Percentiles rank a stretch among this genome's conserved stretches.
These are phyloP conservation scores for Thereva unica DNA, from an alignment of 2,888 invertebrate species.

Conservation along the genomic window DNA sequence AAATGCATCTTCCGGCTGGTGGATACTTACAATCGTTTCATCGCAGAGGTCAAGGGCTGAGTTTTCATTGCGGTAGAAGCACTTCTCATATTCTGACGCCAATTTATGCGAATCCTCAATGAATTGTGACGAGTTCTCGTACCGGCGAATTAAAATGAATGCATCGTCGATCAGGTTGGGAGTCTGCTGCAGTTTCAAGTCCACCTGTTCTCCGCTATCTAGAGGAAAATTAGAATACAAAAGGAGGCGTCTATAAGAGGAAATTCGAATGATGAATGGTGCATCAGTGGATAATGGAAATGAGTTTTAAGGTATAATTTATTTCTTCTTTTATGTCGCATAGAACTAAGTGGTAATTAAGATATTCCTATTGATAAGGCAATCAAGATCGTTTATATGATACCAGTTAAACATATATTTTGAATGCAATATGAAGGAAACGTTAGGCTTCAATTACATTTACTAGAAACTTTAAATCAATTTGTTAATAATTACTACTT, in stretches of 20 bases:
- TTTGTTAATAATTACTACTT: no score
- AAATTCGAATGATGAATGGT: not conserved
- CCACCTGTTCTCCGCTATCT: constrained; percentile 43
- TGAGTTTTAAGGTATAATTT: not conserved
- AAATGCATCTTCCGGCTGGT: not conserved
- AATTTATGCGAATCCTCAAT: constrained; percentile 55
- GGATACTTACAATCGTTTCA: constrained; percentile 52
- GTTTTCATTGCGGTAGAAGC: constrained; percentile 57
- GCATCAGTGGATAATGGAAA: not conserved
- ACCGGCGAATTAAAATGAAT: constrained; percentile 57
- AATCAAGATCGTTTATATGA: no score
- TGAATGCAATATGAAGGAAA: no score
- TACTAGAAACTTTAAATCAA: no score
- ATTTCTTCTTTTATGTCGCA: no score
- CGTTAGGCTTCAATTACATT: no score
- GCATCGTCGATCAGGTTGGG: constrained; percentile 57
- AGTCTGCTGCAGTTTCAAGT: constrained; percentile 52
- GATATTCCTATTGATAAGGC: no score
- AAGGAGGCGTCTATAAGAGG: no score
- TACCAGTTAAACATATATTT: no score
- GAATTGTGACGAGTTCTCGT: constrained; percentile 55
- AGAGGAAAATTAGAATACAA: constrained; percentile 10
- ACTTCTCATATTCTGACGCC: constrained; percentile 53
- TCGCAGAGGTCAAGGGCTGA: constrained; percentile 58
- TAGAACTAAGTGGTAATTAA: no score